phyloP scores from a whole-genome alignment of 2,888 invertebrate species.

The Thumatha senex region DNA sequence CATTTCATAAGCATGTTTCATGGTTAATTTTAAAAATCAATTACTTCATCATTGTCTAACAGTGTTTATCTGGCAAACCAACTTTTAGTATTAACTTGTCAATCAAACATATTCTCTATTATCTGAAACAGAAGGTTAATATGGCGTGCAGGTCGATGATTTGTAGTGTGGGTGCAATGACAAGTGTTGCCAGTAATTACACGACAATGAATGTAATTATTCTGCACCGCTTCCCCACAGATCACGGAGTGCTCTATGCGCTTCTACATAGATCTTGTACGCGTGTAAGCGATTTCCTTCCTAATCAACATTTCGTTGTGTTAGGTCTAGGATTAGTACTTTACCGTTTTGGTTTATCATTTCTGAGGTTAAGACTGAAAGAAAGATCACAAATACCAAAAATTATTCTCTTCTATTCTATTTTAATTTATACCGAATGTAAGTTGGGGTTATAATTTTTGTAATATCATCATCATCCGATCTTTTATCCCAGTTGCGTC shows the following conservation, averaged over 20 bases:
- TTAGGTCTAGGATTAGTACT: conserved; percentile 17
- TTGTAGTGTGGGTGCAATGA: conserved; percentile 68
- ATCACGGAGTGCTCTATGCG: too few relatives aligned
- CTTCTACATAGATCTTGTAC: conserved; percentile 38
- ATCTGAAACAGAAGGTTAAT: conserved; percentile 37
- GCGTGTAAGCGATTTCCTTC: conserved; percentile 56
- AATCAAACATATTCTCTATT: conserved; percentile 36
- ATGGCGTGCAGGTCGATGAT: conserved; percentile 37
- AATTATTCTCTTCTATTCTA: too few relatives aligned
- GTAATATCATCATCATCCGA: too few relatives aligned
- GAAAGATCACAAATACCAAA: too few relatives aligned
- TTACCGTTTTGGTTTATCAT: not conserved
- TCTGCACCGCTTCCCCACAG: conserved; percentile 45
- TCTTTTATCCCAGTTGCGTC: too few relatives aligned
- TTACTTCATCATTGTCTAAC: conserved; percentile 37
- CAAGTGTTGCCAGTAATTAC: conserved; percentile 75
- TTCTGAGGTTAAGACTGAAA: too few relatives aligned
- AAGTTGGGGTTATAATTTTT: too few relatives aligned
- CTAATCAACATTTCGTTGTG: conserved; percentile 67
- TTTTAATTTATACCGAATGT: too few relatives aligned
- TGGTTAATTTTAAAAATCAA: conserved; percentile 32
- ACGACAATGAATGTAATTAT: conserved; percentile 79
- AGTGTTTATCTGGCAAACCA: conserved; percentile 24
- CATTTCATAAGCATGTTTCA: conserved; percentile 19
- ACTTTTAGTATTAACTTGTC: not conserved